These are phyloP conservation scores for Anticlea derivata DNA, from an alignment of 2,888 invertebrate species.

Conservation along the genomic window DNA sequence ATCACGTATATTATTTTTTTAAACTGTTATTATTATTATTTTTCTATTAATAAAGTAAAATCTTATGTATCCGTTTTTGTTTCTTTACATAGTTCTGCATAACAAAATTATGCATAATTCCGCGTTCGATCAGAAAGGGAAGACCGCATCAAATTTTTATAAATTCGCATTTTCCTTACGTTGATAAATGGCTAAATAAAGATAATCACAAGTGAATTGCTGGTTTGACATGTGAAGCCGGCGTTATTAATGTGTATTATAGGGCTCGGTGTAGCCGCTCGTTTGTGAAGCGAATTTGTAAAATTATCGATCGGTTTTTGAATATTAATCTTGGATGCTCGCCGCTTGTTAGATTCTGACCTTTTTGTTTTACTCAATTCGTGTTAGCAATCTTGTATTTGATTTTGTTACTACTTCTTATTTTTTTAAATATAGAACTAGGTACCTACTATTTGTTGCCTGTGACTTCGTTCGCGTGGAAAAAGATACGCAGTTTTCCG, in stretches of 20 bases:
- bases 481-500: too few relatives aligned
- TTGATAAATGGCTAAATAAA: slow-evolving; percentile 79
- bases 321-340: slow-evolving; percentile 71
- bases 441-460: too few relatives aligned
- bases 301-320: slow-evolving; percentile 75
- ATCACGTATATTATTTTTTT: too few relatives aligned
- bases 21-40: too few relatives aligned
- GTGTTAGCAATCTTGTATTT: slow-evolving; percentile 36
- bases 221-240: slow-evolving; percentile 77
- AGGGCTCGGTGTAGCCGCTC: slow-evolving; percentile 68
- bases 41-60: too few relatives aligned
- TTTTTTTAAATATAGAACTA: too few relatives aligned
- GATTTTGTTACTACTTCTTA: too few relatives aligned
- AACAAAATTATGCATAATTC: slow-evolving; percentile 7
- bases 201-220: slow-evolving; percentile 76
- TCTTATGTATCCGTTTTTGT: too few relatives aligned
- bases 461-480: too few relatives aligned
- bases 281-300: slow-evolving; percentile 74
- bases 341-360: slow-evolving; percentile 49
- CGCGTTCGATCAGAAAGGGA: slow-evolving; percentile 10
- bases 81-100: too few relatives aligned
- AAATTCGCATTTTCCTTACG: slow-evolving; percentile 50
- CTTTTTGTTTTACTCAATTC: slow-evolving; percentile 31
- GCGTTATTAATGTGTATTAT: slow-evolving; percentile 80
- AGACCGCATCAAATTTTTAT: slow-evolving; percentile 42